These are phyloP conservation scores for Ammodramus savannarum DNA, from an alignment of 2,113 vertebrate species.

Conservation along the genomic window DNA sequence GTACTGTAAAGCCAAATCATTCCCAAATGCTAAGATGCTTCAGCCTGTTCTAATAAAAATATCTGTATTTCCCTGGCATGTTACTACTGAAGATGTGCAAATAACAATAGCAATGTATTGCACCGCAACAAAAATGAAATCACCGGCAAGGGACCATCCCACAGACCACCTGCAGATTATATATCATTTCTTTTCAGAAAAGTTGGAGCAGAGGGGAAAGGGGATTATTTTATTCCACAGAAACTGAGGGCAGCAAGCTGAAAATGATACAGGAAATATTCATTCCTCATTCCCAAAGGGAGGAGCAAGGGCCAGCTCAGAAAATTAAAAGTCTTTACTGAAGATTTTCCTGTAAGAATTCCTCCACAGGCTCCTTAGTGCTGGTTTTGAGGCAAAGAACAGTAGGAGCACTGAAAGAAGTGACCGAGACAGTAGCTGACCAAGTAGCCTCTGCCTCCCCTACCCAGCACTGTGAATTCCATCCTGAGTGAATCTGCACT, in stretches of 20 bases:
- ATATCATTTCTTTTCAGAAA: constrained; percentile 28
- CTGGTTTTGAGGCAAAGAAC: background rate
- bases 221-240: constrained; percentile 12
- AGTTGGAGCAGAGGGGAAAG: background rate
- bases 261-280: constrained; percentile 8
- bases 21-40: constrained; percentile 13
- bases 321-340: constrained; percentile 4
- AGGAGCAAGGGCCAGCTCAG: background rate
- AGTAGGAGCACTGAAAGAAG: background rate
- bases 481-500: background rate
- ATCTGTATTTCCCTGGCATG: background rate
- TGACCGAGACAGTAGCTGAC: background rate
- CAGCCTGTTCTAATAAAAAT: constrained; percentile 17
- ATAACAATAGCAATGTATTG: background rate
- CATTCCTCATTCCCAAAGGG: background rate
- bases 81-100: constrained; percentile 50
- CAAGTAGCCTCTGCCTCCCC: background rate
- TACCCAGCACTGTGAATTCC: background rate
- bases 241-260: constrained; percentile 23
- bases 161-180: constrained; percentile 51
- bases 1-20: background rate
- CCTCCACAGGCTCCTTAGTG: background rate
- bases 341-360: background rate
- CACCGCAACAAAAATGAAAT: background rate
- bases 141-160: background rate